Conservation (phyloP, 2,113 vertebrate genomes). For the Epinephelus cyanopodus region DNA sequence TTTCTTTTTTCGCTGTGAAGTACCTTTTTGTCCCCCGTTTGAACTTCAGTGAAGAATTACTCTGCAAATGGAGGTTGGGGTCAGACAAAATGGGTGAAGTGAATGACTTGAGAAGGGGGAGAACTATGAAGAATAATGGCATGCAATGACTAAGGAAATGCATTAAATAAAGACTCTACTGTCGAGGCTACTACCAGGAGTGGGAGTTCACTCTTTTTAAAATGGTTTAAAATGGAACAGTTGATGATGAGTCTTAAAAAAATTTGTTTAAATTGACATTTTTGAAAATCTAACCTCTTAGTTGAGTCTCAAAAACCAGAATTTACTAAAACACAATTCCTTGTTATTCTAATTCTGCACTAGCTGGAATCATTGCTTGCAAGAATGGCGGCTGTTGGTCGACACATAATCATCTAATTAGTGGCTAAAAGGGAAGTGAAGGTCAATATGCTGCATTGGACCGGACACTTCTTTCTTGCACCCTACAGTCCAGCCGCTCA, state of each 20-base stretch:
- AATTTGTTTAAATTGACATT: constrained; percentile 4
- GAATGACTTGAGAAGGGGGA: constrained; percentile 33
- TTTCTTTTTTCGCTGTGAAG: constrained; percentile 54
- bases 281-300: background rate
- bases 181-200: background rate
- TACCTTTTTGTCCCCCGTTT: constrained; percentile 75
- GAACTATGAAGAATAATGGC: constrained; percentile 40
- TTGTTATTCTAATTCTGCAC: constrained; percentile 6
- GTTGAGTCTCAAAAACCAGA: background rate
- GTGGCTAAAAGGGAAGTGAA: constrained; percentile 10
- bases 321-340: background rate
- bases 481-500: constrained; percentile 2
- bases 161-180: constrained; percentile 33
- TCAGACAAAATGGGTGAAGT: constrained; percentile 59
- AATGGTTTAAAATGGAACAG: constrained; percentile 8
- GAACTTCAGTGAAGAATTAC: constrained; percentile 75
- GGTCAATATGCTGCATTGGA: constrained; percentile 11
- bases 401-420: constrained; percentile 3
- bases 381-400: background rate
- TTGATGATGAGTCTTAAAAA: background rate
- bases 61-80: constrained; percentile 67
- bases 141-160: constrained; percentile 40
- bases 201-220: background rate
- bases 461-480: constrained; percentile 6
- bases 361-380: background rate